Evolutionary conservation across 2,113 vertebrate genomes (phyloP).

Genomic region (Malurus cyaneus): DNA sequence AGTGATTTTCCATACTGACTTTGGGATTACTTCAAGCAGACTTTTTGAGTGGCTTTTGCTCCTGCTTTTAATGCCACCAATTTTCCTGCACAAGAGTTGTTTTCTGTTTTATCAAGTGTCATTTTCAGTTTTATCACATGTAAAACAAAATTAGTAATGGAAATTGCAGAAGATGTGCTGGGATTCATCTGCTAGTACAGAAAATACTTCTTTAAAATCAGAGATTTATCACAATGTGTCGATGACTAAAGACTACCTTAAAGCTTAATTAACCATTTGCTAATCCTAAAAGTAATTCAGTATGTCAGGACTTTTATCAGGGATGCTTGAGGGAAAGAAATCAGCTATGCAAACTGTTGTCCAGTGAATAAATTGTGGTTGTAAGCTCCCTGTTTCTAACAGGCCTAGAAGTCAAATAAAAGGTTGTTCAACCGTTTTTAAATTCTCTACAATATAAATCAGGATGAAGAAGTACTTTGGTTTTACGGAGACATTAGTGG

Average conservation of each 20-base stretch:
- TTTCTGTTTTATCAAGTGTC: slow-evolving; percentile 16
- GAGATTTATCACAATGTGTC: not conserved
- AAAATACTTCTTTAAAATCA: not conserved
- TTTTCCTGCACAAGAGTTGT: not conserved
- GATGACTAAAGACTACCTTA: not conserved
- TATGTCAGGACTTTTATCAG: not conserved
- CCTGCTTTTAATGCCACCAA: not conserved
- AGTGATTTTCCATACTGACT: slow-evolving; percentile 6
- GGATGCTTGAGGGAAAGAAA: not conserved
- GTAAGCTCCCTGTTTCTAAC: not conserved
- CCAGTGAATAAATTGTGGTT: not conserved
- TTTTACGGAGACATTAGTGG: not conserved
- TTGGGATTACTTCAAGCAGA: slow-evolving; percentile 24
- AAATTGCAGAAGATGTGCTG: not conserved
- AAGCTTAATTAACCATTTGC: not conserved
- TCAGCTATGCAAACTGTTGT: not conserved
- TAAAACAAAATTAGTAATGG: slow-evolving; percentile 33
- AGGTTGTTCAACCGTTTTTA: not conserved
- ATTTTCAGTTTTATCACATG: not conserved
- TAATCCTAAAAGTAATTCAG: slow-evolving; percentile 22
- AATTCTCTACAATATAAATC: not conserved
- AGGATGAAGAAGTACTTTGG: not conserved
- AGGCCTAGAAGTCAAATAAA: not conserved
- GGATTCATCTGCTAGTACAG: not conserved
- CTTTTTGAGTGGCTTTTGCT: slow-evolving; percentile 56